Evolutionary conservation across 2,113 vertebrate genomes (phyloP), one percentile per base, ranked within the genome.

Genomic region (Stegostoma tigrinum): DNA sequence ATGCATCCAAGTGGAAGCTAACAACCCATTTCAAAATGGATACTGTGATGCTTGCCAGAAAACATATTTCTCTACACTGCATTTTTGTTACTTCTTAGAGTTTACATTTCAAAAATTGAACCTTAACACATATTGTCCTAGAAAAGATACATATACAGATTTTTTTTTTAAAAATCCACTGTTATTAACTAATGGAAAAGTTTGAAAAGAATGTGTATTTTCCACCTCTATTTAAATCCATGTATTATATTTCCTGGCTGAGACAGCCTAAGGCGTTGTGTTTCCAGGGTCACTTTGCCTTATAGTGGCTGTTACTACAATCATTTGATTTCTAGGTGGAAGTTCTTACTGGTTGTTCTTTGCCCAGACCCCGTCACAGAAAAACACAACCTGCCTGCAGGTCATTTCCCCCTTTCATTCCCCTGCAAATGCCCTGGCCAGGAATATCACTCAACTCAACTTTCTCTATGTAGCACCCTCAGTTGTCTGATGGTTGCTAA

Each of bases 11-110:
- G 94, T 95, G 94, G 94, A 95, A 95, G 68, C 67, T 75, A 95
- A 95, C 94, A 72, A 95, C 67, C 75, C 68, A 95, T 95, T 95
- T 95, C 94, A 95, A 95, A 95, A 95, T 95, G 94, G 94, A 95
- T 95, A 95, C 94, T 95, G 94, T 95, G 94, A 52, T 72, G 68
- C 94, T 72, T 95, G 94, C 94, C 94, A 95, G 68, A 72, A 95
- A 95, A 75, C 45, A 72, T 70, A 94, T 95, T 95, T 48, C 24
- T 17, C 93, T 48, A 38, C 61, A 93, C 34, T 93, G 30, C n/a
- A n/a, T 2, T 93, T 93, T 93, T 93, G 89, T n/a, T 12, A 90
- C 34, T 64, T 90, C 64, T 90, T 27, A 64, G n/a, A 64, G n/a
- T 66, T 66, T 93, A 38, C 52, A 67, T 7, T 19, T 66, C 5